These are phyloP conservation scores for Meganola albula DNA, from an alignment of 2,888 invertebrate species.

Conservation along the genomic window DNA sequence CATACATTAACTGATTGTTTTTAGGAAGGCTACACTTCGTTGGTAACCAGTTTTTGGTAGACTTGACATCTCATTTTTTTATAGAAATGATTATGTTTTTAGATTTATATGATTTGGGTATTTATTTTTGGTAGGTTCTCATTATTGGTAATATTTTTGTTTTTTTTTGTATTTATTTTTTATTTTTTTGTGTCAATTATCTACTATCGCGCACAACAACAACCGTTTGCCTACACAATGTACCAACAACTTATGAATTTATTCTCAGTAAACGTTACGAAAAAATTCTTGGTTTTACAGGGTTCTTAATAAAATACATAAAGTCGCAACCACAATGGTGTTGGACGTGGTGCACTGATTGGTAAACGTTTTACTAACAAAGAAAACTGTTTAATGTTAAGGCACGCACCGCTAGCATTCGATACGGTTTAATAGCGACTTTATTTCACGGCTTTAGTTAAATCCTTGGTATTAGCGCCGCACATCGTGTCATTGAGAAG, in stretches of 20 bases:
- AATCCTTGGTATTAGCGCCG: slow-evolving; percentile 37
- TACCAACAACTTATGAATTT: slow-evolving; percentile 33
- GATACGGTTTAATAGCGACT: slow-evolving; percentile 41
- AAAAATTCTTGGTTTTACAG: slow-evolving; percentile 24
- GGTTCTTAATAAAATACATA: slow-evolving; percentile 36
- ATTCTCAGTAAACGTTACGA: slow-evolving; percentile 24
- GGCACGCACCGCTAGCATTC: slow-evolving; percentile 59
- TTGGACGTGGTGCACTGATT: slow-evolving; percentile 53
- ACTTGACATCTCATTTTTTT: too few relatives aligned
- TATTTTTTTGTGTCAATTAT: too few relatives aligned
- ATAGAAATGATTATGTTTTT: too few relatives aligned
- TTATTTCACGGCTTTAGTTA: slow-evolving; percentile 35
- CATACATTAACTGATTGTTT: too few relatives aligned
- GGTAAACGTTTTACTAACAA: slow-evolving; percentile 59
- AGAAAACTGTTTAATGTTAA: slow-evolving; percentile 68
- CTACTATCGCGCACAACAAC: too few relatives aligned
- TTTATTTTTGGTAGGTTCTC: too few relatives aligned
- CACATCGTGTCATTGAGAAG: slow-evolving; percentile 28
- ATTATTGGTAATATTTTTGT: too few relatives aligned
- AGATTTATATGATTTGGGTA: too few relatives aligned
- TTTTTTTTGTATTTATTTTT: too few relatives aligned
- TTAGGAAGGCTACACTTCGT: too few relatives aligned
- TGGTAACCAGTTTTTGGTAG: too few relatives aligned
- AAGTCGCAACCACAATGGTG: slow-evolving; percentile 45
- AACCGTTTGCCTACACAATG: too few relatives aligned